Evolutionary conservation across 2,888 invertebrate species (phyloP), one percentile per base, ranked within the genome.

Genomic region (Platerodrilus igneus): DNA sequence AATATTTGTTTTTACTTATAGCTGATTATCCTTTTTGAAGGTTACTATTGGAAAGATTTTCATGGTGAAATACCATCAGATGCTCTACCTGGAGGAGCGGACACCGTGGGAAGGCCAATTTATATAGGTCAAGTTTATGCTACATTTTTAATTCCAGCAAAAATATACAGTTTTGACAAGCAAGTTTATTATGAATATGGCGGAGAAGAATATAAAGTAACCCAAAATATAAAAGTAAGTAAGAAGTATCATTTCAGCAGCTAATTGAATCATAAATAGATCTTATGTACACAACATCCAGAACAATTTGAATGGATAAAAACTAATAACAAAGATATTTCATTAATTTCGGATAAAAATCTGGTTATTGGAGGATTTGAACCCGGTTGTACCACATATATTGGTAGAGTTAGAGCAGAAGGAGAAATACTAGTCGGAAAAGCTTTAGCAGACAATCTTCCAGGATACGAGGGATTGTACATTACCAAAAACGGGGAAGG

Each of bases 161-260:
- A 40, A 30, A 40, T 40, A 6, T 39, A 39, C 10, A 9, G 21
- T 1, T 21, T 15, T 10, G 29, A 29, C 11, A 19, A 16, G 7
- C 19, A 39, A n/a, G 40, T 30, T 1, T 40, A 40, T 13, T 40
- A 34, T n/a, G 40, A 40, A 25, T 29, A 29, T 5, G 29, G 29
- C 3, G 34, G 34, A 11, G 9, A 2, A 5, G 34, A 34, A 10
- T 20, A 29, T 10, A 11, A 1, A n/a, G 34, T 23, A 14, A 34
- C 34, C 5, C 10, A 22, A 9, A 27, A 40, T 6, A 23, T 40
- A 8, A 40, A 40, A 25, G 40, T 40, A 22, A 9, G 9, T 4
- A 13, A n/a, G n/a, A n/a, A n/a, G n/a, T 17, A 9, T 5, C 13
- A 25, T 10, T 11, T 25, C 8, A 18, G 6, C 5, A 16, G 6